Percentiles rank a stretch among this genome's conserved stretches.
Conservation (phyloP, 2,888 invertebrate genomes). For the Synergus umbraculus region DNA sequence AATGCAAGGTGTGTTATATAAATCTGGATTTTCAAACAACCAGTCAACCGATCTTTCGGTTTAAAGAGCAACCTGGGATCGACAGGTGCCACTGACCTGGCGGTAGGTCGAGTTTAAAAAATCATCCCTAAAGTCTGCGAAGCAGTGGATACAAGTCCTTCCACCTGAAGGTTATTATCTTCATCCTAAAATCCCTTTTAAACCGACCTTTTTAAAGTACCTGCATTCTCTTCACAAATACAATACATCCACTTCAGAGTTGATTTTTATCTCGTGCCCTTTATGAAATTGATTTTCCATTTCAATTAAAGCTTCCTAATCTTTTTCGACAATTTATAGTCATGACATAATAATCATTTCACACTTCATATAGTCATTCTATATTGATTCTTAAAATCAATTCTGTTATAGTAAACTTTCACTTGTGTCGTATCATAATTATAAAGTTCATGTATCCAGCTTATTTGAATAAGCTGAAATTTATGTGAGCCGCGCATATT, state of each 20-base stretch:
- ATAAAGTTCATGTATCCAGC: neutral
- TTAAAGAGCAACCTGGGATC: constrained; percentile 27
- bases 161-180: constrained; percentile 30
- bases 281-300: constrained; percentile 6
- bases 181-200: constrained; percentile 32
- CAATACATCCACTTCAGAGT: neutral
- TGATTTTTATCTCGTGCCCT: neutral
- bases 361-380: neutral
- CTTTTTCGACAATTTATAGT: neutral
- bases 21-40: constrained; percentile 6
- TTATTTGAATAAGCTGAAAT: neutral
- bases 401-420: neutral
- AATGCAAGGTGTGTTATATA: neutral
- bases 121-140: constrained; percentile 27
- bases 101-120: constrained; percentile 36
- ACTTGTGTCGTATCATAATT: neutral
- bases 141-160: constrained; percentile 8
- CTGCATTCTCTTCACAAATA: constrained; percentile 15
- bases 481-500: neutral
- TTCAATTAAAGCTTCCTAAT: neutral
- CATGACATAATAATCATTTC: neutral
- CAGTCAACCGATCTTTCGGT: neutral
- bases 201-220: constrained; percentile 28
- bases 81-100: constrained; percentile 38
- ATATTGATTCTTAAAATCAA: neutral